Base-by-base conservation (phyloP, 2,888 invertebrate genomes). In the Lomographa bimaculata region DNA sequence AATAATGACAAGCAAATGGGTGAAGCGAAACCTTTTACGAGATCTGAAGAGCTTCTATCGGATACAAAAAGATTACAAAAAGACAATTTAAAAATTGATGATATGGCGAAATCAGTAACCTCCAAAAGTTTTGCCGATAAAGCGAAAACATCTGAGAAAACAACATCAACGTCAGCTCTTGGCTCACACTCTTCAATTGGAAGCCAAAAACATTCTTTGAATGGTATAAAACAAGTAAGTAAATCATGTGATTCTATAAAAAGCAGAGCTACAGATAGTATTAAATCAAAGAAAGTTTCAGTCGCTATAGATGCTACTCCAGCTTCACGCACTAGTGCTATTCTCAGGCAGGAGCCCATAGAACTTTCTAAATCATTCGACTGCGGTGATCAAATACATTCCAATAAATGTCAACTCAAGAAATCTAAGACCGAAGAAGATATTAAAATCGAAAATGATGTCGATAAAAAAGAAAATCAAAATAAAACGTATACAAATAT, bases 251-350 rank as follows among this genome's bases (percentile, higher is more conserved):
- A 86, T 27, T 89, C 89, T 0, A 49, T 85, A n/a, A 83, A 72
- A 67, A 87, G 84, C 34, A 84, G 75, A 60, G 72, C 72, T 3
- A 72, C 74, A 8, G 87, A 82, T 21, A 87, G 85, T 33, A 57
- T 74, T 3, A 90, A 90, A 44, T 90, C 93, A 0, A 92, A 90
- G 54, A 93, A 94, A 76, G 93, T 95, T 1, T 95, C 94, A 0
- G 93, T 95, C 5, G 95, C 93, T 0, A 90, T 95, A 14, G 95
- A 96, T 70, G 95, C 95, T 0, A 95, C 95, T 0, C 94, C 95
- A 5, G 90, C 93, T 1, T 93, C 93, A 1, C 86, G 95, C 47
- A 94, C 94, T 10, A 91, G 92, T 46, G 94, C 95, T 35, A 91
- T 95, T 16, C 69, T 95, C 30, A 91, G 92, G 55, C 95, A 95